Base-by-base conservation (phyloP, 2,888 invertebrate genomes). In the Antitype chi region DNA sequence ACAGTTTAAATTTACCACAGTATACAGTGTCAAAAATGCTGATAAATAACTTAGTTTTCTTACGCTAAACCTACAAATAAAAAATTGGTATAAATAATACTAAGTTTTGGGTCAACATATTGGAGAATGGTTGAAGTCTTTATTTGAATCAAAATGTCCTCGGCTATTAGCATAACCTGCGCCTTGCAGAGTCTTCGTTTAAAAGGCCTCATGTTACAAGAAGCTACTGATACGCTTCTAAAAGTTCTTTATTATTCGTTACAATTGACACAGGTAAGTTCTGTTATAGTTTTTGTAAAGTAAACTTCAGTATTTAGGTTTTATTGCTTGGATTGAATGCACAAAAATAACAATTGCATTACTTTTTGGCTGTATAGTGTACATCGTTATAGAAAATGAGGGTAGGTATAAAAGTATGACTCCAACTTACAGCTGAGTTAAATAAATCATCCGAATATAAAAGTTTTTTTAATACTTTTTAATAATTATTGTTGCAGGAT, bases 141-240 rank as follows among this genome's bases (percentile, higher is more conserved):
- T 25, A 59, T 17, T 49, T 66, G 11, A 59, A 59, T 43, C 7
- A 73, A 85, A 73, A 85, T 82, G 85, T 55, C 70, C 20, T 20
- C 25, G 20, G 25, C 43, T 62, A 15, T 47, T 23, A 49, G 62
- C 43, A 9, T 60, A 11, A 13, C 28, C 13, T 53, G 52, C 7
- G 68, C 66, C 15, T 70, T 69, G 25, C 81, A 69, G 13, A 57
- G 25, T 7, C n/a, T 74, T 49, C 74, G 71, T 43, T 28, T 62
- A 7, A 74, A 59, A 59, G 28, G 59, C 53, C 69, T 25, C 13
- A 49, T n/a, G 8, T 25, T 57, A 23, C 70, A 57, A 38, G 64
- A 52, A 49, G 38, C 78, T 28, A 20, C 69, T 64, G 49, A 66
- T 53, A 49, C 59, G 43, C 9, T 74, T 38, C 11, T 74, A 32